Conservation (phyloP, 2,113 vertebrate genomes). For the Hystrix cristata region DNA sequence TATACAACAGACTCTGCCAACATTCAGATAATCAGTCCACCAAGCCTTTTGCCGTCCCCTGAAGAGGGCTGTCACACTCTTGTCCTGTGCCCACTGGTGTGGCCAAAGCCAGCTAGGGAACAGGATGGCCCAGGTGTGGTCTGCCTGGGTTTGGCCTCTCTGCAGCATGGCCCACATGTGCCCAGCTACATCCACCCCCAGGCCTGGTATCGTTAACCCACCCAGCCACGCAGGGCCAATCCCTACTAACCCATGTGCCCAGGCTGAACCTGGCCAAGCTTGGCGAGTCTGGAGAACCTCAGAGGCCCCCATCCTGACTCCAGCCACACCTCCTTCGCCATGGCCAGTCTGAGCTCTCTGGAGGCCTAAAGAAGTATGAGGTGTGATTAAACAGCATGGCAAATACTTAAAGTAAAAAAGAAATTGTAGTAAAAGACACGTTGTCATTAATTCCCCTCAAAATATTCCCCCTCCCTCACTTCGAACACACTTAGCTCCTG, state of each 20-base stretch:
- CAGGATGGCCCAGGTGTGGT: neutral
- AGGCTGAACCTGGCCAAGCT: neutral
- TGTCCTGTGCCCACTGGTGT: neutral
- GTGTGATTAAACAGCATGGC: neutral
- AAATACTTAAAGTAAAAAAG: neutral
- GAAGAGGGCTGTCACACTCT: neutral
- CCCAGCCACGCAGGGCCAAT: neutral
- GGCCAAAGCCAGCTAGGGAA: neutral
- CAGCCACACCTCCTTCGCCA: neutral
- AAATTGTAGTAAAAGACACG: neutral
- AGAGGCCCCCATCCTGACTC: neutral
- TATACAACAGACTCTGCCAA: neutral
- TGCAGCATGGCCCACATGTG: neutral
- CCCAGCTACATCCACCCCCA: neutral
- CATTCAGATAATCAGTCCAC: conserved; percentile 20
- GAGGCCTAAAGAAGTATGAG: neutral
- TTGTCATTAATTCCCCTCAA: neutral
- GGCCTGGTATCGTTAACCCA: neutral
- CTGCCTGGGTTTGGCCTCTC: neutral
- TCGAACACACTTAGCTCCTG: neutral
- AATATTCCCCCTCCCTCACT: neutral
- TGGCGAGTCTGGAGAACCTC: neutral
- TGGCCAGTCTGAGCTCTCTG: neutral
- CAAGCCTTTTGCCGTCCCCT: neutral
- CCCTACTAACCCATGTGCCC: neutral